Base-by-base conservation (phyloP, 2,797 vertebrate genomes). In the Benthosema pterotum region DNA sequence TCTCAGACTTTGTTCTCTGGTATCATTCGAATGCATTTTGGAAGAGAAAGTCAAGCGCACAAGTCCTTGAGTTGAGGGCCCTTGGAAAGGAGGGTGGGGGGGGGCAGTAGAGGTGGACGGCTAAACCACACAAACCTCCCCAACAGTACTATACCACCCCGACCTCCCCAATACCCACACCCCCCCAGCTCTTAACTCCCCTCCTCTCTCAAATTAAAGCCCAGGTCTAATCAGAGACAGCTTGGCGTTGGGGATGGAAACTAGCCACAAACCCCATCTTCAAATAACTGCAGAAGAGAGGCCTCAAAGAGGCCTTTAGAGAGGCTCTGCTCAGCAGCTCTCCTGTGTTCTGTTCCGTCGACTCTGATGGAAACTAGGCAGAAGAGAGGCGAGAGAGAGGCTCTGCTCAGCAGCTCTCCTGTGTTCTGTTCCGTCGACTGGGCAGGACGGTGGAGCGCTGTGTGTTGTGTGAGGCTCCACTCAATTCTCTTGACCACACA, bases 191-290 rank as follows among this genome's bases (percentile, higher is more conserved):
- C 65, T 50, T 71, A 83, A 78, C 78, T 83, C 83, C 75, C 72
- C 80, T 83, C 83, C 75, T 71, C 80, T 79, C 77, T 83, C 84
- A 90, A 90, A 91, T 89, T 81, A 90, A 83, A 91, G 87, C 86
- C 83, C 84, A 85, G 85, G 86, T 89, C 83, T 91, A 91, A 91
- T 92, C 88, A 91, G 86, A 89, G 83, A 84, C 90, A 90, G 88
- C 87, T 87, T 87, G 83, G 80, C 72, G 61, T 85, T 89, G 89
- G 86, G 91, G 86, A 88, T 88, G 89, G 87, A 92, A 91, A 91
- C 84, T 84, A 85, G 83, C 89, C 89, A 79, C 89, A 91, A 87
- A 87, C 87, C 87, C 84, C 88, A 87, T 89, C 87, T 88, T 90
- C 84, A 88, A 87, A 90, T 86, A 72, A 71, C 74, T 83, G 72